Conservation (phyloP, 2,888 invertebrate species). For the Griposia aprilina region DNA sequence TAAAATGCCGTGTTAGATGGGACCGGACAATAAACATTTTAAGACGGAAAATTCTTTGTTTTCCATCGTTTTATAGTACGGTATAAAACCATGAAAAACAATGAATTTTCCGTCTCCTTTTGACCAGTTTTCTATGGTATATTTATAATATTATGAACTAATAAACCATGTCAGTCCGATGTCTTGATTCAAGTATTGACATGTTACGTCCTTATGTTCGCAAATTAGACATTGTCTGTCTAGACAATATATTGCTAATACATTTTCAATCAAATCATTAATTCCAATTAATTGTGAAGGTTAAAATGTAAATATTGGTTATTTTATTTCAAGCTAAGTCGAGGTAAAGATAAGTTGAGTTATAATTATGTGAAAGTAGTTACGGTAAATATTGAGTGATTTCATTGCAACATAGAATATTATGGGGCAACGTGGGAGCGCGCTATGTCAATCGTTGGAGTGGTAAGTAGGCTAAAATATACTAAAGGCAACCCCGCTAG, state of each 20-base stretch:
- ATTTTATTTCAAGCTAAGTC: neutral
- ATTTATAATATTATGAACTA: slow-evolving; percentile 1
- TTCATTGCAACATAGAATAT: neutral
- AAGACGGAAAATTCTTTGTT: neutral
- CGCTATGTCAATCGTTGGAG: neutral
- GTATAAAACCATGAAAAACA: too few species aligned
- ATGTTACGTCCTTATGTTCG: neutral
- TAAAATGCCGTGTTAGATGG: neutral
- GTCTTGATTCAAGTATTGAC: slow-evolving; percentile 8
- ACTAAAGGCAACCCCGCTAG: neutral
- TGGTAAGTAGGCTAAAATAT: slow-evolving; percentile 7
- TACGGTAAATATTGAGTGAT: neutral
- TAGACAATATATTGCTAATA: slow-evolving; percentile 2
- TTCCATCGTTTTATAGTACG: neutral
- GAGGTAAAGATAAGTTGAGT: neutral
- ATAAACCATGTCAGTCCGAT: slow-evolving; percentile 1
- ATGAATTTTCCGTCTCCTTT: neutral
- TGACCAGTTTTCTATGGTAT: neutral
- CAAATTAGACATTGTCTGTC: slow-evolving; percentile 9
- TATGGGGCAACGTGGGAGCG: neutral
- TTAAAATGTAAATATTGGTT: neutral
- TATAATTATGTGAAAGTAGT: neutral
- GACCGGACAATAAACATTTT: too few species aligned
- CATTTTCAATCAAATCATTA: slow-evolving; percentile 22
- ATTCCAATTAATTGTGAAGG: neutral